These are phyloP conservation scores for Pocillopora damicornis DNA, from an alignment of 64 coral and sea anemone species.

Conservation along the genomic window DNA sequence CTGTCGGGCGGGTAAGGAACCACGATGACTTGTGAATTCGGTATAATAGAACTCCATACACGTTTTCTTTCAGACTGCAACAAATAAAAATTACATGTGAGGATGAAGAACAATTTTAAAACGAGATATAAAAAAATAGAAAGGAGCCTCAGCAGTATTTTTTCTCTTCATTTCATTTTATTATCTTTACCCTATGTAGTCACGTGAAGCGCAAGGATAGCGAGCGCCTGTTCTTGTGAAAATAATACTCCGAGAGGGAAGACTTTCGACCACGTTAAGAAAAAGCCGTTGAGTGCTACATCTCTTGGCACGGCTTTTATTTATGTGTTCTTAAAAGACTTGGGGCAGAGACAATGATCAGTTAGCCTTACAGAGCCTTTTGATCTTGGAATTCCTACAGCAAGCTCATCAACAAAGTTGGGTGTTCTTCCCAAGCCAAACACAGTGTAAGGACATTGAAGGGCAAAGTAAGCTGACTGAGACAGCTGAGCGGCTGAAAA, in stretches of 20 bases:
- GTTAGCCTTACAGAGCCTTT: conserved; percentile 59
- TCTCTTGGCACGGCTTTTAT: no score
- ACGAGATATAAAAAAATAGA: not conserved
- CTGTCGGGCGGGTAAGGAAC: conserved; percentile 85
- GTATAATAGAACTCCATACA: conserved; percentile 79
- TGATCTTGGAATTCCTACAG: conserved; percentile 81
- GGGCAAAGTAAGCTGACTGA: conserved; percentile 88
- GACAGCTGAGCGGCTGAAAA: conserved; percentile 83
- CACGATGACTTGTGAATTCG: conserved; percentile 95
- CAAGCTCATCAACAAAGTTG: conserved; percentile 91
- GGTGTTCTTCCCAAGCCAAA: conserved; percentile 95
- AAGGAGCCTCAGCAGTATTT: no score
- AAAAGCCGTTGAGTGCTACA: no score
- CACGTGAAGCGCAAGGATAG: no score
- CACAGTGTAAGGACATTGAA: conserved; percentile 79
- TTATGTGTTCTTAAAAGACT: no score
- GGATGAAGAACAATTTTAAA: not conserved
- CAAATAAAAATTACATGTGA: not conserved
- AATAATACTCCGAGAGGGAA: not conserved
- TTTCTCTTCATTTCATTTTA: no score
- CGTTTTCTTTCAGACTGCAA: conserved; percentile 59
- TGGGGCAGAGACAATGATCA: not conserved
- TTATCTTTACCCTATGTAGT: no score
- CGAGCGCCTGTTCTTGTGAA: not conserved
- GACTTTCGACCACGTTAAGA: no score